Base-by-base conservation (phyloP, 2,113 vertebrate genomes). In the Atlantisia rogersi region DNA sequence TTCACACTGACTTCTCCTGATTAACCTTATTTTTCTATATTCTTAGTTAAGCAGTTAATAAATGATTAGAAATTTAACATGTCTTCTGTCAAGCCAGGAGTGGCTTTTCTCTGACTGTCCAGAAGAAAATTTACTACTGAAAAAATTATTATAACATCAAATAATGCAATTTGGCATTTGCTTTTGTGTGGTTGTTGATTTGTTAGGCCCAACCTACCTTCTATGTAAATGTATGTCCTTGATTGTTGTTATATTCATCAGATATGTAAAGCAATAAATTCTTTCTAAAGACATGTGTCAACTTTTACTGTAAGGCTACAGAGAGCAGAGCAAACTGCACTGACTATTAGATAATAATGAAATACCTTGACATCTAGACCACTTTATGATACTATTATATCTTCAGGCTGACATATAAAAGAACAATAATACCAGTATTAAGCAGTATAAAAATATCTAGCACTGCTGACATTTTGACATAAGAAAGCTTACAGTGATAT, bases 281-380 rank as follows among this genome's bases (percentile, higher is more conserved):
- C 39, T 56, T 92, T 88, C 39, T 86, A 64, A 71, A 87, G 56
- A 89, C 60, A 86, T 80, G 50, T 4, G 9, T 64, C 76, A 80
- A 12, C 18, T 75, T 89, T 60, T 74, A 67, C 50, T 59, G 35
- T 78, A 82, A 82, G 52, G 29, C 39, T 84, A 78, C 42, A 40
- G 79, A 80, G 13, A 92, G 46, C 82, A 83, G 28, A 88, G 64
- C 16, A 95, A 94, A 89, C 37, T 68, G 60, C 65, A 42, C 39
- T 35, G 37, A 62, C 31, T 88, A 17, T 68, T 84, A 94, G 32
- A 35, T 5, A 87, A 52, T 79, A 95, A 91, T 92, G 93, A 91
- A 92, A 91, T 77, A 76, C 62, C 69, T 79, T 95, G 89, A 86
- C 95, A 95, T 64, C 77, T 94, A 64, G 76, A 85, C 52, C 56